These are phyloP conservation scores for Stenoptilia bipunctidactyla DNA, from an alignment of 2,888 invertebrate species.

Conservation along the genomic window DNA sequence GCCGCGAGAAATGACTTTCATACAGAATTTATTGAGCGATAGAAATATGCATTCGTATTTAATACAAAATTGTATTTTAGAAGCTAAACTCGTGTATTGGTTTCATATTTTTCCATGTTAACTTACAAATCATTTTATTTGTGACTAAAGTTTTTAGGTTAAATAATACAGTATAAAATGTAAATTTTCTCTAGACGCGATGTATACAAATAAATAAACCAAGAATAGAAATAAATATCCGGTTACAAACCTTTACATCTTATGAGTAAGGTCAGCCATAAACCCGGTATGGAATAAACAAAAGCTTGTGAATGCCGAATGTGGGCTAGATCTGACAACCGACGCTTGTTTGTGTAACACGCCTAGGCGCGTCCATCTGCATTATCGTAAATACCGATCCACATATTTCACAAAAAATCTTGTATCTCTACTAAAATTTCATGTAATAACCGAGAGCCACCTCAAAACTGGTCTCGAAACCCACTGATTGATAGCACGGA, in stretches of 20 bases:
- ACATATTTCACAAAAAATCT: conserved; percentile 27
- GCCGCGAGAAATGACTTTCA: not conserved
- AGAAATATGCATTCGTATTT: too few relatives aligned
- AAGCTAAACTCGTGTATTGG: too few relatives aligned
- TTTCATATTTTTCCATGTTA: too few relatives aligned
- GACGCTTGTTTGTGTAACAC: conserved; percentile 44
- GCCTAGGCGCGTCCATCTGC: conserved; percentile 27
- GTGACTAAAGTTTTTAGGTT: too few relatives aligned
- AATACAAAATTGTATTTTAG: too few relatives aligned
- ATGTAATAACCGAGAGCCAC: conserved; percentile 9
- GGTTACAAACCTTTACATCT: not conserved
- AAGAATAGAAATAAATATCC: not conserved
- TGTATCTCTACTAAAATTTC: conserved; percentile 19
- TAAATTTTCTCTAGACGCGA: too few relatives aligned
- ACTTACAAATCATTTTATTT: too few relatives aligned
- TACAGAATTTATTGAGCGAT: too few relatives aligned
- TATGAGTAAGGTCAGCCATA: conserved; percentile 27
- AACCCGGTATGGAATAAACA: conserved; percentile 44
- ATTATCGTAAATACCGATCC: conserved; percentile 37
- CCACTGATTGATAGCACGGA: not conserved
- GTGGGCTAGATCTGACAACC: conserved; percentile 46
- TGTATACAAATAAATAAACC: too few relatives aligned
- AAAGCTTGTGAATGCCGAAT: conserved; percentile 51
- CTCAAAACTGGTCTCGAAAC: not conserved
- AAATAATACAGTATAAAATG: too few relatives aligned